Evolutionary conservation across 1,140 invertebrate species (phyloP).

Genomic region (Triops longicaudatus): DNA sequence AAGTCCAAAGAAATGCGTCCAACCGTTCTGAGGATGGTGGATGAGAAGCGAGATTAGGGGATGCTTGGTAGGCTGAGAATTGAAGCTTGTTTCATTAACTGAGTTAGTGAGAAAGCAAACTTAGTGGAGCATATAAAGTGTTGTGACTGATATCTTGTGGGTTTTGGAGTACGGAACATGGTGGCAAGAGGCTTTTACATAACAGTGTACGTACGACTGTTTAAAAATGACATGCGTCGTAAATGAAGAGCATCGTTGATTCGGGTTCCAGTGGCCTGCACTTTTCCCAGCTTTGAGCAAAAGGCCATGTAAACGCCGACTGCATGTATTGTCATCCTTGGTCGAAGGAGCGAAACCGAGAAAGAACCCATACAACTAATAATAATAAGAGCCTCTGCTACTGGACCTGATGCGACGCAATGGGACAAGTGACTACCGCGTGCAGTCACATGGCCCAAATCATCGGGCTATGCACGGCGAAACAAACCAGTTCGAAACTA

Average conservation of each 20-base stretch:
- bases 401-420: too few species aligned
- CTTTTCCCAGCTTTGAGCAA: conserved; percentile 8
- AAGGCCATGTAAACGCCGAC: not conserved
- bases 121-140: not conserved
- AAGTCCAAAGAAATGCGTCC: not conserved
- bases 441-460: too few species aligned
- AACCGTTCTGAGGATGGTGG: not conserved
- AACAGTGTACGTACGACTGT: not conserved
- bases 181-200: not conserved
- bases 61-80: not conserved
- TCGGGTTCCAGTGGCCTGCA: conserved; percentile 10
- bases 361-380: not conserved
- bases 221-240: not conserved
- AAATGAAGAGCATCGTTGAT: conserved; percentile 1
- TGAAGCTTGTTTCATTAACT: not conserved
- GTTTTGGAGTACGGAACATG: not conserved
- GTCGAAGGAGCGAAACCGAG: not conserved
- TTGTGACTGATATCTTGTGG: not conserved
- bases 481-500: too few species aligned
- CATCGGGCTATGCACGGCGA: too few species aligned
- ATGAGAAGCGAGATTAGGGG: not conserved
- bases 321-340: not conserved
- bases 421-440: too few species aligned
- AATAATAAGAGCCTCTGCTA: too few species aligned
- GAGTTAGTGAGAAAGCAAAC: not conserved